Evolutionary conservation across 92 coral and sea anemone species (phyloP).

Genomic region (Chrysogorgia sp.): DNA sequence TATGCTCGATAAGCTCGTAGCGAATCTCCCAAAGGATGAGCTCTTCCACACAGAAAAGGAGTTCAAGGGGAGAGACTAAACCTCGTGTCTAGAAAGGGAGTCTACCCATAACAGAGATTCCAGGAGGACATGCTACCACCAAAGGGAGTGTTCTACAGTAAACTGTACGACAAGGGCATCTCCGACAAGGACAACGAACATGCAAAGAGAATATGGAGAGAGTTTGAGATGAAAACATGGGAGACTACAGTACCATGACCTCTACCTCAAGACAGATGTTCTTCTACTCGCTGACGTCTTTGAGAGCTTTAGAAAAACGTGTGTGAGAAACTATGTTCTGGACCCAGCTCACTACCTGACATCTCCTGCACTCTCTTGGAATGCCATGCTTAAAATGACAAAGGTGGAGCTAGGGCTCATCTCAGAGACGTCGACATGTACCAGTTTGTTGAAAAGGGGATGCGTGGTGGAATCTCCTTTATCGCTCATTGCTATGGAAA

Average conservation of each 20-base stretch:
- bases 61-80: no score
- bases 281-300: conserved; percentile 28
- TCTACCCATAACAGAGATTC: background rate
- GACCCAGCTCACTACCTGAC: conserved; percentile 4
- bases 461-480: background rate
- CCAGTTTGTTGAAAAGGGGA: conserved; percentile 13
- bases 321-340: background rate
- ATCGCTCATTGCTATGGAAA: conserved; percentile 8
- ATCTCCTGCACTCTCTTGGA: conserved; percentile 8
- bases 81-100: conserved; percentile 1
- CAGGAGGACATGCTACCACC: background rate
- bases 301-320: conserved; percentile 12
- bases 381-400: conserved; percentile 23
- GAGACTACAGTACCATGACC: conserved; percentile 35
- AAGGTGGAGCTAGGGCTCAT: background rate
- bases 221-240: background rate
- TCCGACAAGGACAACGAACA: conserved; percentile 5
- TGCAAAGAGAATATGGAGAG: conserved; percentile 10
- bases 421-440: conserved; percentile 3
- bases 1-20: background rate
- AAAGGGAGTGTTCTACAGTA: no score
- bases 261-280: conserved; percentile 29
- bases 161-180: background rate
- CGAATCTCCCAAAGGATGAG: background rate
- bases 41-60: no score